phyloP scores from a whole-genome alignment of 2,113 vertebrate genomes.

The Corydoras maculifer region DNA sequence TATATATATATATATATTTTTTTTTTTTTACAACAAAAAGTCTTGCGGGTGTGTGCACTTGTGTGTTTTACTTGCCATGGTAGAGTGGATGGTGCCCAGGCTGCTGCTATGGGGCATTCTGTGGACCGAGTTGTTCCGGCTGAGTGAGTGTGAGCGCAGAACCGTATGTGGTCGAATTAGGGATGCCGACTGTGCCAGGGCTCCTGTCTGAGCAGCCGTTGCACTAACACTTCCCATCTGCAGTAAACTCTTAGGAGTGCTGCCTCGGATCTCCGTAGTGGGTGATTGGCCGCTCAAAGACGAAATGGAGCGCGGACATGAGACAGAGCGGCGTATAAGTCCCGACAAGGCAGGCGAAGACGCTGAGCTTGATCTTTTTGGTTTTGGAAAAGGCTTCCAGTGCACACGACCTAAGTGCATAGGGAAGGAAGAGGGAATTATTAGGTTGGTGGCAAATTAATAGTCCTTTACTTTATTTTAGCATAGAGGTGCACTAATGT shows the following conservation, averaged over 20 bases:
- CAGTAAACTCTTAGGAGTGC: constrained; percentile 63
- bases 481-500: no score
- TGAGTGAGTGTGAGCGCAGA: constrained; percentile 84
- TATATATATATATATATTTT: not conserved
- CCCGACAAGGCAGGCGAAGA: constrained; percentile 63
- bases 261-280: constrained; percentile 61
- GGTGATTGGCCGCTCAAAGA: constrained; percentile 68
- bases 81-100: constrained; percentile 67
- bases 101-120: constrained; percentile 71
- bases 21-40: not conserved
- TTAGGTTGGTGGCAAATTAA: no score
- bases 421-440: not conserved
- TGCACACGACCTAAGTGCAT: constrained; percentile 64
- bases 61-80: constrained; percentile 69
- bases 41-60: not conserved
- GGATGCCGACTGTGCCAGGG: constrained; percentile 43
- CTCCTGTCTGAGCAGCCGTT: constrained; percentile 33
- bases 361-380: constrained; percentile 56
- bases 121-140: constrained; percentile 72
- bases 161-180: constrained; percentile 64
- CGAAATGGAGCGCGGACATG: constrained; percentile 91
- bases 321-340: constrained; percentile 87
- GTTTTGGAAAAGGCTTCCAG: constrained; percentile 69
- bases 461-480: no score
- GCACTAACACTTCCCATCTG: constrained; percentile 61